A percentile compares a stretch with the other conserved stretches of the same genome.
Conservation (phyloP, 2,797 vertebrate genomes). For the Artibeus lituratus region DNA sequence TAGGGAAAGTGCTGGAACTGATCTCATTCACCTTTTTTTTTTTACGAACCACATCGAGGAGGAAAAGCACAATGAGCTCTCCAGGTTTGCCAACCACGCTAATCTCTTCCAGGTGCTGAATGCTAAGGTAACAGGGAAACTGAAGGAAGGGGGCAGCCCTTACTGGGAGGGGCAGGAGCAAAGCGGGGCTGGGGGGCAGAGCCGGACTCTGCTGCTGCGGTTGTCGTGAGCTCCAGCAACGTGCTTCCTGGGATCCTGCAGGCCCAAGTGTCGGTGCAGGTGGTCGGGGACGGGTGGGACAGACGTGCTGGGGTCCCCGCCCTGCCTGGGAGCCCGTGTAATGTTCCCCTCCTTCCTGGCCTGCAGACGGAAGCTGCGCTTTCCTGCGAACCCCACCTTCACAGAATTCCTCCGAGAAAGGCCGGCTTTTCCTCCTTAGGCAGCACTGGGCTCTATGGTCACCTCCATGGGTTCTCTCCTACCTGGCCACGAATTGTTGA, state of each 20-base stretch:
- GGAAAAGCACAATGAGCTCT: conserved; percentile 16
- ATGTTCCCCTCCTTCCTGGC: background rate
- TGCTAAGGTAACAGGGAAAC: background rate
- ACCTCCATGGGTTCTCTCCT: background rate
- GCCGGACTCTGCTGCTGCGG: background rate
- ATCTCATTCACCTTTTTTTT: background rate
- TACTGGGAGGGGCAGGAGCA: background rate
- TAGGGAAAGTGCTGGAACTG: conserved; percentile 39
- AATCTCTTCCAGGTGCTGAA: conserved; percentile 64
- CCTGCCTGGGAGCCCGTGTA: background rate
- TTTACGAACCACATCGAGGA: background rate
- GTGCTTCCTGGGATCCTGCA: background rate
- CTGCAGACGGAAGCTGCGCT: background rate
- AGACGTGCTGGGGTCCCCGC: fast-evolving
- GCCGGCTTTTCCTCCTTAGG: no score
- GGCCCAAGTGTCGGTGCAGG: background rate
- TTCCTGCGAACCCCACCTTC: background rate
- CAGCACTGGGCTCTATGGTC: background rate
- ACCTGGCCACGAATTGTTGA: background rate
- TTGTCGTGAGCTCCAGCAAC: background rate
- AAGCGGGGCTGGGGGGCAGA: background rate
- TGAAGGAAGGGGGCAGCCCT: background rate
- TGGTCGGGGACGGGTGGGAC: background rate
- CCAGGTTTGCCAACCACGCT: background rate
- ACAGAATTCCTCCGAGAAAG: background rate